These are phyloP conservation scores for Hypomesus transpacificus DNA, from an alignment of 2,113 vertebrate species.

Conservation along the genomic window DNA sequence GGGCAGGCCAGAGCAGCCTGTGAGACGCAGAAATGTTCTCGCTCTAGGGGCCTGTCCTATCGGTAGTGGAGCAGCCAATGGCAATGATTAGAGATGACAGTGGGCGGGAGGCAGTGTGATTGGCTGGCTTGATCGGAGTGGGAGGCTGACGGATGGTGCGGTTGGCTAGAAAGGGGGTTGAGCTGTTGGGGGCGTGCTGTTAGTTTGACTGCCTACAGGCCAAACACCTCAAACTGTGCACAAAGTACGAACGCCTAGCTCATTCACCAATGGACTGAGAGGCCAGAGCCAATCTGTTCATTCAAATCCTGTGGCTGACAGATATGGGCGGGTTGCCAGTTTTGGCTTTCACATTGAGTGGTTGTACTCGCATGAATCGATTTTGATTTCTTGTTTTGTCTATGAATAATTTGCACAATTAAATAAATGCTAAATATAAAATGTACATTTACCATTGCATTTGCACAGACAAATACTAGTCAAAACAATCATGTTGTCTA, in stretches of 20 bases:
- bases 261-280: background rate
- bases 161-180: background rate
- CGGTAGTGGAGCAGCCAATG: constrained; percentile 57
- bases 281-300: constrained; percentile 34
- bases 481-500: too few relatives aligned
- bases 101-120: constrained; percentile 52
- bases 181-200: constrained; percentile 55
- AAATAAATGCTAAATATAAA: too few relatives aligned
- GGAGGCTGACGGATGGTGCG: constrained; percentile 11
- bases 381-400: background rate
- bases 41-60: constrained; percentile 47
- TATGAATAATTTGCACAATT: too few relatives aligned
- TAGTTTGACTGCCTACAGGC: constrained; percentile 49
- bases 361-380: background rate
- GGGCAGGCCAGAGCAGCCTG: constrained; percentile 48
- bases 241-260: constrained; percentile 27
- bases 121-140: constrained; percentile 52
- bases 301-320: constrained; percentile 29
- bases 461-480: too few relatives aligned
- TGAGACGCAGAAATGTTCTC: constrained; percentile 27
- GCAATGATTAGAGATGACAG: constrained; percentile 28
- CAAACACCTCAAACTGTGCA: constrained; percentile 43
- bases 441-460: too few relatives aligned
- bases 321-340: constrained; percentile 17
- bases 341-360: background rate